Base-by-base conservation (phyloP, 64 coral and sea anemone genomes). In the Actinia equina region DNA sequence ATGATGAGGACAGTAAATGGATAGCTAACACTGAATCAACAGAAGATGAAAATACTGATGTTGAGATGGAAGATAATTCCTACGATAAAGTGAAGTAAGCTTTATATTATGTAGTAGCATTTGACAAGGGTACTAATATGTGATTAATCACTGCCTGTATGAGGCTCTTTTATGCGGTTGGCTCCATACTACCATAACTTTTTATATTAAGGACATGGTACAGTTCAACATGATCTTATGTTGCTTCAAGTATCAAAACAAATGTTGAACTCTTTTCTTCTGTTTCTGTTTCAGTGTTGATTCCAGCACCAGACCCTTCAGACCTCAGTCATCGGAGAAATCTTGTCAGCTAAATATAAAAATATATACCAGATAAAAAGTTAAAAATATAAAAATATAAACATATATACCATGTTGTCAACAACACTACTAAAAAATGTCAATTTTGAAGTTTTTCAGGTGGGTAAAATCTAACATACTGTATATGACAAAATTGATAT, bases 31-130 rank as follows among this genome's bases (percentile, higher is more conserved):
- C 17, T 64, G 61, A 64, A 22, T 64, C 61, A 64, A 64, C 61
- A 64, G 61, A 64, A 64, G 61, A 64, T 64, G 61, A 64, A n/a
- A 64, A 64, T 8, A 64, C 61, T n/a, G 61, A 64, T 8, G 7
- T n/a, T 64, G 61, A 64, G 22, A 64, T 64, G 61, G 61, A 64
- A 64, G 61, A 64, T 64, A 64, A 64, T 64, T 64, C 61, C 61
- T n/a, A 64, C 61, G 1, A 64, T n/a, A 3, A 64, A 64, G 61
- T 64, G 4, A 64, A 64, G 61, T 64, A 64, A 64, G 22, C 17
- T 22, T 22, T 64, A 64, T 64, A 22, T 22, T 49, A 37, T 37
- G 30, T 37, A 49, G 46, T 49, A 49, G 7, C 46, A 49, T 49
- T 49, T 59, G 3, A 1, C 61, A 64, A 19, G 5, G 18, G 20